Evolutionary conservation across 2,113 vertebrate genomes (phyloP), one percentile per base, ranked within the genome.

Genomic region (Hyperopisus bebe): DNA sequence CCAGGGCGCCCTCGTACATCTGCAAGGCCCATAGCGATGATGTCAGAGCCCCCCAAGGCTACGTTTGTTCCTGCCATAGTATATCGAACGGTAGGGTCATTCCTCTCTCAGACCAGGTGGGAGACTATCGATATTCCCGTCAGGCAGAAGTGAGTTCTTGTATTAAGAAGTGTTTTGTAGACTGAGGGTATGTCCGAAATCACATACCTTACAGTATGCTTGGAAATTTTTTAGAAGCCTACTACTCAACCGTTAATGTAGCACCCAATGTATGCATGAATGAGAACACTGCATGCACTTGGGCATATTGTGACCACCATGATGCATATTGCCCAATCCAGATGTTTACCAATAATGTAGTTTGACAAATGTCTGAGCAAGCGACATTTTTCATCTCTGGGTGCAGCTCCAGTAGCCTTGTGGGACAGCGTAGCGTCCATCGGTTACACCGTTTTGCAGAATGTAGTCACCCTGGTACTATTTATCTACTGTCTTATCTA

Each of bases 1-100:
- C 94, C 91, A 98, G 93, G 66, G 98, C 97, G 1, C 96, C 96
- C 93, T 98, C 98, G 0, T 98, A 98, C 53, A 99, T 95, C 98
- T 99, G 92, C 17, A 92, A 92, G 89, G 92, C 11, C 74, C 7
- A 87, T 10, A 8, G 6, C 8, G 86, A 9, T 19, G 47, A 50
- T 17, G n/a, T 86, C 44, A 85, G 85, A 31, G 27, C 1, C n/a
- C 21, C 10, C 5, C 9, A 39, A 8, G 50, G 84, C 9, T 24
- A 50, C 21, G 21, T 86, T 7, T 86, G 24, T 19, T 21, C 51
- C 51, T 53, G 51, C 17, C 51, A 21, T 47, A 86, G 55, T 58
- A 58, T 6, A 86, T 11, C 1, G 84, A 35, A 11, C 27, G 15
- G 44, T 19, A 53, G 5, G 11, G 17, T 1, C 11, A 27, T 50